A percentile compares a stretch with the other conserved stretches of the same genome.
Evolutionary conservation across 2,113 vertebrate genomes (phyloP).

Genomic region (Mormyrus lacerda): DNA sequence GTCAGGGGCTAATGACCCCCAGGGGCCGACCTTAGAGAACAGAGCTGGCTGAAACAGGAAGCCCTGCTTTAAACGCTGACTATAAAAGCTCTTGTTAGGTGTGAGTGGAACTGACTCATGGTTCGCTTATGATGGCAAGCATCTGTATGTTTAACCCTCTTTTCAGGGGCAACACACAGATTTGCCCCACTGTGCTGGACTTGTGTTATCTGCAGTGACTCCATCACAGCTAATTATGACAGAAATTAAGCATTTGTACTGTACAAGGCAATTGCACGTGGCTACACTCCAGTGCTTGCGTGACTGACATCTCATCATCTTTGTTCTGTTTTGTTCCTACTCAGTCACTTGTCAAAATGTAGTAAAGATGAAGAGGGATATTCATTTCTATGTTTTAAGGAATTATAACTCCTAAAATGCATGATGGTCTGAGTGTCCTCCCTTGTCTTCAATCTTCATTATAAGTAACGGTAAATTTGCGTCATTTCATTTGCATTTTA

Average conservation of each 20-base stretch:
- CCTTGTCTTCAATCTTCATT: not conserved
- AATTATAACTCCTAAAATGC: not conserved
- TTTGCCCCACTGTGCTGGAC: not conserved
- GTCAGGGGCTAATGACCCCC: constrained; percentile 12
- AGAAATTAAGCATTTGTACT: not conserved
- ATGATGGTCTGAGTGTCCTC: not conserved
- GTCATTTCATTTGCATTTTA: not conserved
- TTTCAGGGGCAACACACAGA: not conserved
- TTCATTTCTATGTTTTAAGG: not conserved
- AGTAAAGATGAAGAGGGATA: not conserved
- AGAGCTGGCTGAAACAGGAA: constrained; percentile 9
- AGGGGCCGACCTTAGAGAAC: not conserved
- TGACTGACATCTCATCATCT: not conserved
- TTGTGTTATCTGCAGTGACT: not conserved
- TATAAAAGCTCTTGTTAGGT: constrained; percentile 13
- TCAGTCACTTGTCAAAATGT: not conserved
- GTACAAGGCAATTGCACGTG: not conserved
- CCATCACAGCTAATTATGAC: not conserved
- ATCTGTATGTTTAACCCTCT: not conserved
- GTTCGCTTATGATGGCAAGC: not conserved
- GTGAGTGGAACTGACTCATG: not conserved
- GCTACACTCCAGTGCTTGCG: not conserved
- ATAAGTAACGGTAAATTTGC: not conserved
- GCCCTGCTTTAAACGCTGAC: constrained; percentile 1
- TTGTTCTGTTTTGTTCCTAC: not conserved